phyloP scores from a whole-genome alignment of 2,797 vertebrate species.

The Crenichthys baileyi region DNA sequence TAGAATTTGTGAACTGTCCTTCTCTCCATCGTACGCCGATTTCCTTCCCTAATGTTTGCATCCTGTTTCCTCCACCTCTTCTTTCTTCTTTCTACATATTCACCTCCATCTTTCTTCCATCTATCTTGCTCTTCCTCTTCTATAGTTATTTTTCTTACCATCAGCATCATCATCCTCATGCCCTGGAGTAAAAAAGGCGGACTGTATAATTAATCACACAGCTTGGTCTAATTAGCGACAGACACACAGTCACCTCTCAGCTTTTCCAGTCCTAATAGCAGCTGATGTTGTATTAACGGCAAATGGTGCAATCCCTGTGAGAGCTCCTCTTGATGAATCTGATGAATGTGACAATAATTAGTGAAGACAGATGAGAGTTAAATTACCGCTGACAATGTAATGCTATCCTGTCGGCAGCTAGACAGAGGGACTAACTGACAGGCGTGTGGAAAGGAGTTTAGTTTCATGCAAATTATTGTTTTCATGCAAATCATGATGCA shows the following conservation, averaged over 20 bases:
- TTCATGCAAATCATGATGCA: slow-evolving; percentile 62
- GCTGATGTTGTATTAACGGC: slow-evolving; percentile 99
- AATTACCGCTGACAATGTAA: slow-evolving; percentile 99
- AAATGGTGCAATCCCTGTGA: slow-evolving; percentile 93
- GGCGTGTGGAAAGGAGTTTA: slow-evolving; percentile 45
- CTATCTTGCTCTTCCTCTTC: slow-evolving; percentile 67
- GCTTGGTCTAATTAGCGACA: slow-evolving; percentile 99
- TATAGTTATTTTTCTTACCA: slow-evolving; percentile 92
- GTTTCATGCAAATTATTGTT: slow-evolving; percentile 71
- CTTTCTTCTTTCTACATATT: slow-evolving; percentile 59
- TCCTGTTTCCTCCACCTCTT: slow-evolving; percentile 5
- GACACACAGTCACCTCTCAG: slow-evolving; percentile 49
- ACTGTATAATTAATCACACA: slow-evolving; percentile 99
- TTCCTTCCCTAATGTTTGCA: background rate
- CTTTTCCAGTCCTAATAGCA: slow-evolving; percentile 86
- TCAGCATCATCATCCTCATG: slow-evolving; percentile 59
- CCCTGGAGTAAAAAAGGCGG: slow-evolving; percentile 90
- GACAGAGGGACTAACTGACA: slow-evolving; percentile 38
- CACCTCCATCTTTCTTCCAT: slow-evolving; percentile 60
- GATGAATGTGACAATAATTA: slow-evolving; percentile 99
- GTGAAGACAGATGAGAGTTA: slow-evolving; percentile 99
- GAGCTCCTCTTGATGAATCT: slow-evolving; percentile 99
- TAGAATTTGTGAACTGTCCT: slow-evolving; percentile 61
- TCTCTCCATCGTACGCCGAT: slow-evolving; percentile 47
- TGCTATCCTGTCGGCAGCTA: slow-evolving; percentile 83